A percentile compares a stretch with the other conserved stretches of the same genome.
Conservation (phyloP, 1,140 invertebrate species). For the Acromyrmex heyeri region DNA sequence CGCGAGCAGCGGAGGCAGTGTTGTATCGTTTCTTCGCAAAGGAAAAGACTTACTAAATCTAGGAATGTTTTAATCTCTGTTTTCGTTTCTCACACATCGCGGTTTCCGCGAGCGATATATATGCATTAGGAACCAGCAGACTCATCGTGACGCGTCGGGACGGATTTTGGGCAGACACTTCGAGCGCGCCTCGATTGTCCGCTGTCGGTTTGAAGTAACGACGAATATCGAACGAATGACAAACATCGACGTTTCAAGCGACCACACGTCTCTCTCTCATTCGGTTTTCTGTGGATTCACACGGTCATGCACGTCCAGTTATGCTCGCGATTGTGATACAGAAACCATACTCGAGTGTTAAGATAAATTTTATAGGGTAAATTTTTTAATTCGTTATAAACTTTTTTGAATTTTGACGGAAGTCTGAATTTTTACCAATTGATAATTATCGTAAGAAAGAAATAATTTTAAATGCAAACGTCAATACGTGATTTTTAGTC, state of each 20-base stretch:
- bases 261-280: constrained; percentile 42
- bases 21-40: constrained; percentile 64
- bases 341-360: background rate
- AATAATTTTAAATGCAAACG: constrained; percentile 7
- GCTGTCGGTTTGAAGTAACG: constrained; percentile 38
- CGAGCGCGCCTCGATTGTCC: constrained; percentile 38
- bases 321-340: constrained; percentile 29
- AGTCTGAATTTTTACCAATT: constrained; percentile 14
- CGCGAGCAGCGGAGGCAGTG: constrained; percentile 39
- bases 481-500: background rate
- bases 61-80: constrained; percentile 33
- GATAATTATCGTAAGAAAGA: background rate
- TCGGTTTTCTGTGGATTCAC: constrained; percentile 27
- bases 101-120: constrained; percentile 28
- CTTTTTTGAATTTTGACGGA: background rate
- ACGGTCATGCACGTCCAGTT: constrained; percentile 41
- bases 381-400: constrained; percentile 4
- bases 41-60: constrained; percentile 57
- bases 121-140: constrained; percentile 39
- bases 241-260: constrained; percentile 38
- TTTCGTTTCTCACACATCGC: constrained; percentile 45
- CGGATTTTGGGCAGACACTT: constrained; percentile 42
- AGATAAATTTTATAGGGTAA: background rate
- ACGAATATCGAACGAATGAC: constrained; percentile 49
- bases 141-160: constrained; percentile 43